Conservation (phyloP, 2,888 invertebrate genomes). For the Drosophila algonquin region DNA sequence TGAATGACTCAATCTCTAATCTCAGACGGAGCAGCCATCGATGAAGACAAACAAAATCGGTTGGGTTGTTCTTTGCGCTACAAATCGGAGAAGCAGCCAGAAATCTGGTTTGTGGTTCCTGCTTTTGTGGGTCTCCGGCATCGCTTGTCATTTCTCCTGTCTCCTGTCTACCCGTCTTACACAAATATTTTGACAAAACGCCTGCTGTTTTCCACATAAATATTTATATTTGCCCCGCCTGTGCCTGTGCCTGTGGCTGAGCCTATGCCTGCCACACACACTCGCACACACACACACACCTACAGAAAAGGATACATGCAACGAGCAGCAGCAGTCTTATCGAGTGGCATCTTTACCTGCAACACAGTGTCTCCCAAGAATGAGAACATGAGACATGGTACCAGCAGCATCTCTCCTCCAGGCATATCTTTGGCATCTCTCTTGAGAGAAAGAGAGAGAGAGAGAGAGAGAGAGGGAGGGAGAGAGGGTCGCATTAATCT, state of each 20-base stretch:
- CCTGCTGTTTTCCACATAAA: slow-evolving; percentile 81
- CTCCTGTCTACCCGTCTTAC: slow-evolving; percentile 57
- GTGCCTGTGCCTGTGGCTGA: slow-evolving; percentile 32
- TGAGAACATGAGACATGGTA: slow-evolving; percentile 53
- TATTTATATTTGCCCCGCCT: slow-evolving; percentile 75
- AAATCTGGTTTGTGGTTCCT: slow-evolving; percentile 46
- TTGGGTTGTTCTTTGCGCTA: slow-evolving; percentile 13
- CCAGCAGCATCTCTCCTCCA: slow-evolving; percentile 62
- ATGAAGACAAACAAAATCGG: slow-evolving; percentile 68
- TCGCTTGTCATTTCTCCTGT: slow-evolving; percentile 21
- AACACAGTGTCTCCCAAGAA: slow-evolving; percentile 29
- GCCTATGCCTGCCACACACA: slow-evolving; percentile 41
- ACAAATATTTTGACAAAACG: slow-evolving; percentile 83
- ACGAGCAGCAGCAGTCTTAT: slow-evolving; percentile 50
- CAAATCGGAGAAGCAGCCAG: slow-evolving; percentile 66
- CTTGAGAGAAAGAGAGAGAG: too few relatives aligned
- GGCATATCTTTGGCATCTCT: slow-evolving; percentile 68
- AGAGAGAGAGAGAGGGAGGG: background rate
- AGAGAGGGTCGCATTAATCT: slow-evolving; percentile 50
- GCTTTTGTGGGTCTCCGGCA: slow-evolving; percentile 8
- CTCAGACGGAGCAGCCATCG: slow-evolving; percentile 44
- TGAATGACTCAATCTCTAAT: slow-evolving; percentile 68
- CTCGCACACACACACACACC: slow-evolving; percentile 26
- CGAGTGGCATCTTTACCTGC: slow-evolving; percentile 70
- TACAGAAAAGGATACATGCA: slow-evolving; percentile 25